Evolutionary conservation across 1,140 invertebrate genomes (phyloP), one percentile per base, ranked within the genome.

Genomic region (Brachionus sp.): DNA sequence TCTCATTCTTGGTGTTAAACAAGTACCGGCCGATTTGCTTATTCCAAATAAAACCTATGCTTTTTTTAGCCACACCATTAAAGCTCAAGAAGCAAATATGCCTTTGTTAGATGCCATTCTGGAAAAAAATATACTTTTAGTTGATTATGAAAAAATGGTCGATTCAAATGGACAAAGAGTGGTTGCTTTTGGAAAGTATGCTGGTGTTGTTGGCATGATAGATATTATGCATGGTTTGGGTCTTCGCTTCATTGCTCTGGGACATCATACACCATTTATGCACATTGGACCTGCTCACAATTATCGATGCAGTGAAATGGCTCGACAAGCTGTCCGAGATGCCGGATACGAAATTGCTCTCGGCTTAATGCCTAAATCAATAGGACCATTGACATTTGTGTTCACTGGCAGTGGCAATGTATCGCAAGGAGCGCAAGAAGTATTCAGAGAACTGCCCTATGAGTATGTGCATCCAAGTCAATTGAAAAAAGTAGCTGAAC

Each of bases 191-290:
- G 98, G 98, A 0, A 98, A 98, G 88, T 99, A 98, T 90, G 97
- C 97, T 0, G 96, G 97, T 2, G 95, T 99, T 2, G 95, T 97
- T 19, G 98, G 98, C 2, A 98, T 98, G 93, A 94, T 99, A 33
- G 98, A 99, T 87, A 98, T 99, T 85, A 90, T 99, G 1, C 97
- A 99, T 87, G 97, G 98, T 3, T 89, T 99, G 10, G 97, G 97
- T 3, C 90, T 99, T 0, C 90, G 98, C 57, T 90, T 99, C 0
- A 88, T 99, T 39, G 98, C 97, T 0, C 87, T 99, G 3, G 98
- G 97, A 1, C 97, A 99, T 89, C 97, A 99, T 86, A 99, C 98
- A 0, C 97, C 97, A 0, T 98, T 99, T 87, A 98, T 99, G 96
- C 95, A 99, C 87, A 95, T 99, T 84, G 97, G 97, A 6, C 95